Evolutionary conservation across 2,888 invertebrate species (phyloP).

Genomic region (Cerastoderma edule): DNA sequence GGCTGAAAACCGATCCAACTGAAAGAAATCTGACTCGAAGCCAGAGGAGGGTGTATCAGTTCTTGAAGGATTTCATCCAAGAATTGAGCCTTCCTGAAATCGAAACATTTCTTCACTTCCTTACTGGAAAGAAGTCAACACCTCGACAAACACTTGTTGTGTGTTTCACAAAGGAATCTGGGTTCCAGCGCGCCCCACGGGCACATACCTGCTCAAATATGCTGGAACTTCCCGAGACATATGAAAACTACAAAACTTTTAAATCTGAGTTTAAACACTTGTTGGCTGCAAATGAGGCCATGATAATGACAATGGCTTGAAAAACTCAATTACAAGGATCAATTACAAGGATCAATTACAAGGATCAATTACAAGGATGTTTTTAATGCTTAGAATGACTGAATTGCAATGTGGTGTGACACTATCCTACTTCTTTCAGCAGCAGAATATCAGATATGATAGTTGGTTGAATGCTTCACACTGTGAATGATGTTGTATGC

Average conservation of each 20-base stretch:
- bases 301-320: slow-evolving; percentile 40
- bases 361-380: too few species aligned
- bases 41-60: slow-evolving; percentile 31
- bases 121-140: slow-evolving; percentile 52
- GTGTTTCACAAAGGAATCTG: slow-evolving; percentile 41
- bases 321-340: too few species aligned
- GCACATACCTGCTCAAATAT: slow-evolving; percentile 56
- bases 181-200: slow-evolving; percentile 45
- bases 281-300: slow-evolving; percentile 41
- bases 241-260: slow-evolving; percentile 52
- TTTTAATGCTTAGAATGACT: too few species aligned
- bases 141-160: slow-evolving; percentile 47
- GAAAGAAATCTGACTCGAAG: slow-evolving; percentile 9
- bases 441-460: too few species aligned
- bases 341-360: too few species aligned
- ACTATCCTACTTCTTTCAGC: too few species aligned
- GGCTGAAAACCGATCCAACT: slow-evolving; percentile 38
- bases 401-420: too few species aligned
- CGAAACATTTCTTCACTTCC: slow-evolving; percentile 53
- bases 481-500: too few species aligned
- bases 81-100: slow-evolving; percentile 43
- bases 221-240: slow-evolving; percentile 55
- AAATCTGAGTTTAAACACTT: slow-evolving; percentile 47
- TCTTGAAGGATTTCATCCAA: slow-evolving; percentile 46
- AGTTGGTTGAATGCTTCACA: too few species aligned